Base-by-base conservation (phyloP, 2,113 vertebrate genomes). In the Notarius quadriscutis region DNA sequence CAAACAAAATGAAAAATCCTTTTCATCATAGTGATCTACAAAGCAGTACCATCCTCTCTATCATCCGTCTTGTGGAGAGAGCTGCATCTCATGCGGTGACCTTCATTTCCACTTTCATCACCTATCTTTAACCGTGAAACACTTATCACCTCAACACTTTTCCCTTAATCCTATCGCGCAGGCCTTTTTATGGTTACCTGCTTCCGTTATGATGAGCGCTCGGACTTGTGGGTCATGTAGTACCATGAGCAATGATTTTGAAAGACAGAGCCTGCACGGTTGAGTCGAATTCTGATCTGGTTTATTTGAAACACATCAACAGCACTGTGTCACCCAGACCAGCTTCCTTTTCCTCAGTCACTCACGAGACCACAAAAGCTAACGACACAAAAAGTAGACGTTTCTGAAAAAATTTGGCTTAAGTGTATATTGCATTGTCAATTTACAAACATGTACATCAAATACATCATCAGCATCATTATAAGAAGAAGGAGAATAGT, bases 401-500 rank as follows among this genome's bases (percentile, higher is more conserved):
- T 94, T 93, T 93, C 91, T 94, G 93, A 81, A 93, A 96, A 96
- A 96, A 95, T 95, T 95, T 95, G 95, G 94, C 93, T 92, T 96
- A 94, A 94, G 94, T 95, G 71, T 95, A 91, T 93, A 93, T 96
- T 96, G 94, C 94, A 93, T 95, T 92, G 92, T 92, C 94, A 93
- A 95, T 94, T 95, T 95, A 96, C 95, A 96, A 96, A 96, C 94
- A 94, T 95, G 92, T 96, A 96, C 95, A 96, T 91, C 92, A 95
- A 95, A 94, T 94, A 96, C 93, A 92, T 95, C 50, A 65, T 78
- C 30, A 67, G 50, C 65, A 58, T 86, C 81, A 85, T 86, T 81
- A 72, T 83, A 81, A 82, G 50, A 88, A 85, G 83, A 85, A 85
- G 34, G 75, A 50, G 51, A 83, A 81, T 77, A 90, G 62, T 85